Base-by-base conservation (phyloP, 2,797 vertebrate species). In the Leuciscus waleckii region DNA sequence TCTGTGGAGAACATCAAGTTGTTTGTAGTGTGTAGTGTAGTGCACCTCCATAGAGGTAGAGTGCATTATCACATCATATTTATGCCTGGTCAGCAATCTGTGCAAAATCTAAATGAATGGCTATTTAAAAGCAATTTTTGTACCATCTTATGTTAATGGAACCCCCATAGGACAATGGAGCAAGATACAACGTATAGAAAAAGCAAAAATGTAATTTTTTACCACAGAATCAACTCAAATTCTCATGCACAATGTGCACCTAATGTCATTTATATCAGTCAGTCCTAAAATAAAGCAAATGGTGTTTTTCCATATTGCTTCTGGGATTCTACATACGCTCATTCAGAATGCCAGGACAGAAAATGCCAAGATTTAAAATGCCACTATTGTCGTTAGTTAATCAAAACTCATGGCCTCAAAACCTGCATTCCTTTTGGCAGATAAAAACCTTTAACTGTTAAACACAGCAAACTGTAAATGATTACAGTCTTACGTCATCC, bases 381-480 rank as follows among this genome's bases (percentile, higher is more conserved):
- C 23, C 35, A 70, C 58, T 63, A 29, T 46, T 37, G 19, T 41
- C 21, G n/a, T 54, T 37, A 35, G 2, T 39, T 51, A 26, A 63
- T 51, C 43, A 37, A 67, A 76, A 54, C 32, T 67, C 16, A 51
- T 74, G 16, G 17, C 37, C 80, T 82, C 54, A 61, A 82, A 82
- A 73, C 39, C 51, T 43, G n/a, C 54, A n/a, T 82, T 58, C 43
- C 43, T 84, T 63, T 46, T 70, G 35, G 76, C 68, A 80, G 29
- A 75, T 58, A 58, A 10, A 83, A 77, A 67, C 54, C 56, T 54
- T 83, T 43, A 58, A 49, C 49, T 49, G 82, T 49, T 74, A 70
- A 74, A 39, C 56, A 32, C 7, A 69, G 13, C 51, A 76, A 87
- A 65, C 81, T 58, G 81, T 75, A 83, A 76, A 76, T 58, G 37